Percentiles rank a stretch among this genome's conserved stretches.
Evolutionary conservation across 2,888 invertebrate genomes (phyloP).

Genomic region (Linhomoeus sp.): DNA sequence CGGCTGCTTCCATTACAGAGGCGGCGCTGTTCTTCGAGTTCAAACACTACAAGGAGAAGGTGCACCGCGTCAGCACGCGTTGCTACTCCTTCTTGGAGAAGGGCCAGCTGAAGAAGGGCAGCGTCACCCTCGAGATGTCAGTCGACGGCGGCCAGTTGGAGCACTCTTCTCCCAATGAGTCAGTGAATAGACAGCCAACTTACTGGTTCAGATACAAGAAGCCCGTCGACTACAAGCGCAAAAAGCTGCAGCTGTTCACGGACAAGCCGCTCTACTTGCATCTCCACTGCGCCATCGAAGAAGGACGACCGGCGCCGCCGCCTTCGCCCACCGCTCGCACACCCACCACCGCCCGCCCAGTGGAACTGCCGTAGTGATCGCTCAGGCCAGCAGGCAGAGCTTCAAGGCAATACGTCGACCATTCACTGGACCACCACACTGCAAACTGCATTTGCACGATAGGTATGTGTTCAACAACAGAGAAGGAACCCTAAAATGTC

Average conservation of each 20-base stretch:
- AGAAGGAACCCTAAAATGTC: no score
- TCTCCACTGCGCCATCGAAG: neutral
- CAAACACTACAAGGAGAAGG: conserved; percentile 28
- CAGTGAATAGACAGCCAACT: neutral
- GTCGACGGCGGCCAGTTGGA: conserved; percentile 7
- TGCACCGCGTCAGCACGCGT: conserved; percentile 21
- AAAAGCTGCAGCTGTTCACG: conserved; percentile 17
- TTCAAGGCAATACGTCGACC: no score
- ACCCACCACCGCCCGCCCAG: no score
- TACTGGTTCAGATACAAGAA: conserved; percentile 25
- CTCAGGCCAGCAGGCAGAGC: no score
- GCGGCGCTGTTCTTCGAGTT: conserved; percentile 29
- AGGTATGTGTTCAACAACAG: no score
- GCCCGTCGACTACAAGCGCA: conserved; percentile 23
- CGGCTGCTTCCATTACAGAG: conserved; percentile 12
- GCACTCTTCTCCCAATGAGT: neutral
- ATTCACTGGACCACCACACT: no score
- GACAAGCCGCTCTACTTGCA: conserved; percentile 6
- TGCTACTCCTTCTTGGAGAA: conserved; percentile 28
- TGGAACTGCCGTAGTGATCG: no score
- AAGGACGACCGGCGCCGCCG: no score
- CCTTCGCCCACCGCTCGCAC: no score
- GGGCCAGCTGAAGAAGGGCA: conserved; percentile 27
- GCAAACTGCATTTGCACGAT: no score
- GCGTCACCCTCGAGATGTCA: conserved; percentile 24